A percentile compares a stretch with the other conserved stretches of the same genome.
Conservation (phyloP, 2,113 vertebrate species). For the Felis catus region DNA sequence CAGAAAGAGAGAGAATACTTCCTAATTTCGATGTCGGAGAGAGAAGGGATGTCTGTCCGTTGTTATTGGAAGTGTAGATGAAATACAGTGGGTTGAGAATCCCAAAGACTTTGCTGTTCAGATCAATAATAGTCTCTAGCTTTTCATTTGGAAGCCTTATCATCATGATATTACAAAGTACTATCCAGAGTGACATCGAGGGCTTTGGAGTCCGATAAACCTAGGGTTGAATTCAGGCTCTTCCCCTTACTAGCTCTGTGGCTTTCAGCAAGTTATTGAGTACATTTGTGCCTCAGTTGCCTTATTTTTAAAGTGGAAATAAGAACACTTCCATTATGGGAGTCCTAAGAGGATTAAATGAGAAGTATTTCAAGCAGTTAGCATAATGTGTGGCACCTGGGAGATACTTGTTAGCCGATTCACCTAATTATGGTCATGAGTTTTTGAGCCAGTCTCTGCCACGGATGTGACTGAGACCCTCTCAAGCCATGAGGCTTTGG, state of each 20-base stretch:
- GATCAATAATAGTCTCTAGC: neutral
- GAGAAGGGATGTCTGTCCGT: neutral
- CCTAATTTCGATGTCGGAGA: neutral
- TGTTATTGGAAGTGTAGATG: neutral
- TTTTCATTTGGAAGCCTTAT: neutral
- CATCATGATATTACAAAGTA: neutral
- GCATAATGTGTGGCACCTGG: neutral
- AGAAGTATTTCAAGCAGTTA: neutral
- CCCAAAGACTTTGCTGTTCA: neutral
- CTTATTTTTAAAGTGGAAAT: conserved; percentile 8
- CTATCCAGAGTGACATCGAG: neutral
- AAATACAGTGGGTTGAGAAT: neutral
- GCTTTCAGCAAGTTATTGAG: neutral
- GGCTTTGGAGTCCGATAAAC: neutral
- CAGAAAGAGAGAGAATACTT: neutral
- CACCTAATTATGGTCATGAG: neutral
- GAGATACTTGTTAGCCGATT: conserved; percentile 14
- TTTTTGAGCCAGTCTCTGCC: neutral
- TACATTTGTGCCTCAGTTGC: neutral
- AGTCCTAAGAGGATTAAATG: neutral
- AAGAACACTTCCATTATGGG: neutral
- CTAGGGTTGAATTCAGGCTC: neutral
- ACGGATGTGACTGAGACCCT: neutral
- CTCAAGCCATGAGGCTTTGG: neutral
- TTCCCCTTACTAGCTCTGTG: neutral